Conservation (phyloP, 2,113 vertebrate genomes). For the Gadus chalcogrammus region DNA sequence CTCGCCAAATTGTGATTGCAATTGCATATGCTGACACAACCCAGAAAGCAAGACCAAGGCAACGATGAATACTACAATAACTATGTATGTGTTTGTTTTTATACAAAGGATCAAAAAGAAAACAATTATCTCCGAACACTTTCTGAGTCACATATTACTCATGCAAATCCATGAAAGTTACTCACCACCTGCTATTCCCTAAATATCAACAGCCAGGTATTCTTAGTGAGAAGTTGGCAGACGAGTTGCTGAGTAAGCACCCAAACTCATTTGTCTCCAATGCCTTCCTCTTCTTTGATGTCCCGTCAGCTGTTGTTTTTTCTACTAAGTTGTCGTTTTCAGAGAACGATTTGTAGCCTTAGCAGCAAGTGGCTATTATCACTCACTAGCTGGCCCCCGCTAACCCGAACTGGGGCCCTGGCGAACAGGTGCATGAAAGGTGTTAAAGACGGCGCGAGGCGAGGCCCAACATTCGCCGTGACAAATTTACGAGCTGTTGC, state of each 20-base stretch:
- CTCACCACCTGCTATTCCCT: slow-evolving; percentile 1
- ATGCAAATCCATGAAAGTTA: neutral
- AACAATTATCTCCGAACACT: neutral
- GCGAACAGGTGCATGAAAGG: neutral
- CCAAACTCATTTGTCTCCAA: neutral
- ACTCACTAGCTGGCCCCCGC: neutral
- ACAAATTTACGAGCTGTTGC: slow-evolving; percentile 16
- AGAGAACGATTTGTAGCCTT: no score
- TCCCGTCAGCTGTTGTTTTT: slow-evolving; percentile 1
- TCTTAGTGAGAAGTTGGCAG: slow-evolving; percentile 24
- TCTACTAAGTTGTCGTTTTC: neutral
- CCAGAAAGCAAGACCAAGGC: no score
- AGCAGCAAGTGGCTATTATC: no score
- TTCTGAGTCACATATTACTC: neutral
- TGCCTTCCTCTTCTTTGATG: neutral
- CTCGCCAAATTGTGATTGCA: no score
- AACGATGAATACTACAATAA: no score
- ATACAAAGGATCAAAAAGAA: no score
- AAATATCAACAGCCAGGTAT: slow-evolving; percentile 6
- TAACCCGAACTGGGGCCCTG: neutral
- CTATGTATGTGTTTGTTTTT: no score
- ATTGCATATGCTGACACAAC: no score
- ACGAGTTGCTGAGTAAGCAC: slow-evolving; percentile 22
- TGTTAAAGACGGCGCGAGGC: neutral
- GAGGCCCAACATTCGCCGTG: neutral